Base-by-base conservation (phyloP, 2,888 invertebrate genomes). In the Pollenia labialis region DNA sequence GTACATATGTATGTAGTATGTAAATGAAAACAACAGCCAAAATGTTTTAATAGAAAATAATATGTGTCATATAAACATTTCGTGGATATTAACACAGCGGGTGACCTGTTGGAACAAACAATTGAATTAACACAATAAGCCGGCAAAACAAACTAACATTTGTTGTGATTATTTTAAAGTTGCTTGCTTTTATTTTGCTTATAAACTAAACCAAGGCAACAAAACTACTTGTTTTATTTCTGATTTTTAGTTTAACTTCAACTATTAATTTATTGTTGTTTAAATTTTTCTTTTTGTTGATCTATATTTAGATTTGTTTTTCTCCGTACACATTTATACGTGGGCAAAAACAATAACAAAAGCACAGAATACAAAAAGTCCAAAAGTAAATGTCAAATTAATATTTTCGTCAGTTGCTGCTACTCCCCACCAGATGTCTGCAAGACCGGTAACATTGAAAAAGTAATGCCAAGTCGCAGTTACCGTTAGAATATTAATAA, bases 231-330 rank as follows among this genome's bases (percentile, higher is more conserved):
- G n/a, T 58, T 75, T 46, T 40, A 9, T 4, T 14, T 16, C 56
- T 72, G 40, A 10, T 11, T 58, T 62, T 64, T 40, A 18, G 14
- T 16, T 16, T 32, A 56, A 66, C 14, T 48, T 72, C 52, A 4
- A 46, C 46, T 66, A 50, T 60, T 75, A 32, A n/a, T 9, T 69
- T 50, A 46, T 50, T 64, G 0, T 48, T 18, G 32, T 62, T 32
- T 9, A 3, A n/a, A 32, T 40, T 50, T 66, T 42, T 16, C 11
- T 54, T 76, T 71, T 71, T 46, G n/a, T 62, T 79, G 72, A 69
- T 75, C 74, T 85, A 80, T 68, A 75, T 62, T 60, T 80, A 85
- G 84, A 72, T 48, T 66, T 54, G 18, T 66, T 54, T 16, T 56
- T 71, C n/a, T 50, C 12, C 4, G 23, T 56, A 52, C n/a, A 68